Evolutionary conservation across 2,797 vertebrate species (phyloP), one percentile per base, ranked within the genome.

Genomic region (Alfaro cultratus): DNA sequence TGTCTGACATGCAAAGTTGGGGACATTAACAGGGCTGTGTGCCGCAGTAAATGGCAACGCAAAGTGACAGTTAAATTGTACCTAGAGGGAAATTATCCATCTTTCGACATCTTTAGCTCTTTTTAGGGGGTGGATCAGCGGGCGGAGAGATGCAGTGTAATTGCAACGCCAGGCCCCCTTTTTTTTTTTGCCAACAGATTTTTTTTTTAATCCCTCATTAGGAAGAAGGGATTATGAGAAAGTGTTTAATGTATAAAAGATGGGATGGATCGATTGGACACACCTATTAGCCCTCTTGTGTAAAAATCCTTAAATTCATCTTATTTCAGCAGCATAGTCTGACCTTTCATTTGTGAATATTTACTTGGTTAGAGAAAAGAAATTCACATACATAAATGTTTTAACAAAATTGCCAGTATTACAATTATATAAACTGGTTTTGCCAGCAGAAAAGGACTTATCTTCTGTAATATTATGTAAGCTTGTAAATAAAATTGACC

Each of bases 51-150:
- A 98, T 98, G 97, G 97, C 97, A 97, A 97, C 94, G 95, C 97
- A 94, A 97, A 97, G 96, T 99, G 98, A 99, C 98, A 99, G 97
- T 97, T 99, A 99, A 99, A 99, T 99, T 99, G 98, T 98, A 99
- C 98, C 97, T 96, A 96, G 96, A 71, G 97, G 91, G 96, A 99
- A 99, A 99, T 99, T 98, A 99, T 97, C 97, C 97, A 97, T 97
- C 97, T 97, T 99, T 99, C 97, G 96, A 99, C 97, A 97, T 97
- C 97, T 96, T 98, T 98, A 97, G 97, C 97, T 98, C 96, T 96
- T 97, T 96, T 93, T 92, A 53, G 29, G 80, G 85, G 80, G 79
- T 79, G 82, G 85, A 78, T 89, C 64, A 62, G 86, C 74, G 78
- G 85, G 89, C 26, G 41, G 89, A 74, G 86, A 84, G 83, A 79